Conservation (phyloP, 2,888 invertebrate species). For the Drosophila kokeensis region DNA sequence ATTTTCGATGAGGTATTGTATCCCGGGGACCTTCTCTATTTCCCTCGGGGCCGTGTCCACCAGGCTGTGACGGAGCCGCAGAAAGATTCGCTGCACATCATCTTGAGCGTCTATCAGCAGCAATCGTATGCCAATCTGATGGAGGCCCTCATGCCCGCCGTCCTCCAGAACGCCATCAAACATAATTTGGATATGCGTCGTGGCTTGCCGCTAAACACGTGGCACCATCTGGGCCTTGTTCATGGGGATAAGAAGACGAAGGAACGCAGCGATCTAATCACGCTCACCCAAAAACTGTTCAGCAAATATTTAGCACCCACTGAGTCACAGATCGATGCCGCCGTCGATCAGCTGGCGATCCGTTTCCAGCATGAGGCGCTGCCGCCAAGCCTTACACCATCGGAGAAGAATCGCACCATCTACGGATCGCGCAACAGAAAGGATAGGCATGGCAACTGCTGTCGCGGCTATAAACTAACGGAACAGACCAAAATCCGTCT, state of each 20-base stretch:
- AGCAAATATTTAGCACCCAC: slow-evolving; percentile 34
- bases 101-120: slow-evolving; percentile 95
- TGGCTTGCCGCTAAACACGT: slow-evolving; percentile 92
- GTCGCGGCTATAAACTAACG: slow-evolving; percentile 75
- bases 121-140: slow-evolving; percentile 96
- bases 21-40: slow-evolving; percentile 96
- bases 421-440: slow-evolving; percentile 90
- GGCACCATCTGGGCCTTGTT: slow-evolving; percentile 90
- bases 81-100: slow-evolving; percentile 96
- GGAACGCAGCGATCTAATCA: background rate
- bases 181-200: slow-evolving; percentile 90
- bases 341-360: slow-evolving; percentile 94
- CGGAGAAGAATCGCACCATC: slow-evolving; percentile 90
- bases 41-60: slow-evolving; percentile 95
- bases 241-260: slow-evolving; percentile 86
- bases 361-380: slow-evolving; percentile 94
- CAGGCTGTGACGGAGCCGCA: slow-evolving; percentile 92
- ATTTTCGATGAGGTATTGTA: slow-evolving; percentile 90
- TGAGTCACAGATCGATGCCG: slow-evolving; percentile 88
- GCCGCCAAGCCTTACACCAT: slow-evolving; percentile 91
- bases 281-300: slow-evolving; percentile 35
- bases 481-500: slow-evolving; percentile 88
- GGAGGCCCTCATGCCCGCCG: slow-evolving; percentile 91
- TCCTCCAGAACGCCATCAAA: slow-evolving; percentile 90
- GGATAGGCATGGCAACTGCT: slow-evolving; percentile 86